phyloP scores from a whole-genome alignment of 2,888 invertebrate genomes.

The Lysandra coridon region DNA sequence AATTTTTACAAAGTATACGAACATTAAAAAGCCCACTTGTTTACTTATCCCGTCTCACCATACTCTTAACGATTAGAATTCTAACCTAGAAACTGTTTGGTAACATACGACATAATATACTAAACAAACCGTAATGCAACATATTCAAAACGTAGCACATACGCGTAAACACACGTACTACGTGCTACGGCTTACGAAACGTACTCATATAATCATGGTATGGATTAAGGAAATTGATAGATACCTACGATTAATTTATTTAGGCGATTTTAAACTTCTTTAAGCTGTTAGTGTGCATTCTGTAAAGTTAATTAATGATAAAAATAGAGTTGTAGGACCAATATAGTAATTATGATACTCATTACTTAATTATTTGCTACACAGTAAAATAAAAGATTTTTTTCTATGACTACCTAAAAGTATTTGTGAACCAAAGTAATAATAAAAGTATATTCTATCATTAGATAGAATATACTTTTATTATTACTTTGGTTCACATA shows the following conservation, averaged over 20 bases:
- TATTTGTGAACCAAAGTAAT: background rate
- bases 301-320: too few relatives aligned
- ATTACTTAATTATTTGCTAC: background rate
- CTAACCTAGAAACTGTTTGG: slow-evolving; percentile 18
- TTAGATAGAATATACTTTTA: too few relatives aligned
- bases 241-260: background rate
- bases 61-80: slow-evolving; percentile 14
- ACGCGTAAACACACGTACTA: slow-evolving; percentile 30
- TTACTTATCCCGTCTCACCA: slow-evolving; percentile 19
- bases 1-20: background rate
- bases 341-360: too few relatives aligned
- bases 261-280: background rate
- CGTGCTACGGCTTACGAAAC: slow-evolving; percentile 28
- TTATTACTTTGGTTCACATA: too few relatives aligned
- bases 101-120: slow-evolving; percentile 30
- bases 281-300: too few relatives aligned
- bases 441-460: background rate
- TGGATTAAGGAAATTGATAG: background rate
- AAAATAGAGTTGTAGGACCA: too few relatives aligned
- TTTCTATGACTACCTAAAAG: too few relatives aligned
- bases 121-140: slow-evolving; percentile 29
- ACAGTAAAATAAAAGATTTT: too few relatives aligned
- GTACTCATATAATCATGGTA: slow-evolving; percentile 13
- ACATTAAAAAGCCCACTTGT: background rate
- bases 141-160: slow-evolving; percentile 31